Percentiles rank a stretch among this genome's conserved stretches.
Evolutionary conservation across 2,113 vertebrate species (phyloP).

Genomic region (Chascanopsetta lugubris): DNA sequence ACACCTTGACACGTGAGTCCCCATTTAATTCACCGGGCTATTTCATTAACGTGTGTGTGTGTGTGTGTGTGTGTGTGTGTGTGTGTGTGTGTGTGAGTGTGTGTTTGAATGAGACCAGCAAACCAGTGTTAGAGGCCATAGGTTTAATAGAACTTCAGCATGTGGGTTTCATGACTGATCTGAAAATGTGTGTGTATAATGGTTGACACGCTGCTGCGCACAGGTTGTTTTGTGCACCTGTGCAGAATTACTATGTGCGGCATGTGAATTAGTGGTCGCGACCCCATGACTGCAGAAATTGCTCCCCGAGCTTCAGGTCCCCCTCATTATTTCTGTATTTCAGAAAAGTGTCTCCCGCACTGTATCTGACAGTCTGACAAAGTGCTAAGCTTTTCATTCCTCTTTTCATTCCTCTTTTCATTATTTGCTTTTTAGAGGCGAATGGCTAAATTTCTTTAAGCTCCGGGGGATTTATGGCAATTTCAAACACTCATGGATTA

Average conservation of each 20-base stretch:
- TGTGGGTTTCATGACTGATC: neutral
- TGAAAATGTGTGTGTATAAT: neutral
- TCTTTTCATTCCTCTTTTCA: too few species aligned
- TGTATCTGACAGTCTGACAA: too few species aligned
- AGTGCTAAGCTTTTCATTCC: too few species aligned
- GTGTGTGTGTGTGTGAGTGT: neutral
- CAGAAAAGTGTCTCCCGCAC: too few species aligned
- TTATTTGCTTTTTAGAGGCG: too few species aligned
- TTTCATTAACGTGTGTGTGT: neutral
- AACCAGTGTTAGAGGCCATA: neutral
- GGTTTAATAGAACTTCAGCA: neutral
- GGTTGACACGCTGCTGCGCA: neutral
- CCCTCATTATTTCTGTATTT: too few species aligned
- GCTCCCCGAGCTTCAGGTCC: too few species aligned
- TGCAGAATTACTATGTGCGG: neutral
- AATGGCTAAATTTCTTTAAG: too few species aligned
- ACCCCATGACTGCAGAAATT: too few species aligned
- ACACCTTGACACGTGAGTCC: neutral
- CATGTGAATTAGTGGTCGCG: too few species aligned
- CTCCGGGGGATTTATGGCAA: too few species aligned
- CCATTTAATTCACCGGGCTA: neutral
- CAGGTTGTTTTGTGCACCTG: neutral
- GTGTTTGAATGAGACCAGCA: neutral
- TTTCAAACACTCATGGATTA: too few species aligned
- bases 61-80: neutral